Conservation (phyloP, 2,888 invertebrate genomes). For the Ormia ochracea region DNA sequence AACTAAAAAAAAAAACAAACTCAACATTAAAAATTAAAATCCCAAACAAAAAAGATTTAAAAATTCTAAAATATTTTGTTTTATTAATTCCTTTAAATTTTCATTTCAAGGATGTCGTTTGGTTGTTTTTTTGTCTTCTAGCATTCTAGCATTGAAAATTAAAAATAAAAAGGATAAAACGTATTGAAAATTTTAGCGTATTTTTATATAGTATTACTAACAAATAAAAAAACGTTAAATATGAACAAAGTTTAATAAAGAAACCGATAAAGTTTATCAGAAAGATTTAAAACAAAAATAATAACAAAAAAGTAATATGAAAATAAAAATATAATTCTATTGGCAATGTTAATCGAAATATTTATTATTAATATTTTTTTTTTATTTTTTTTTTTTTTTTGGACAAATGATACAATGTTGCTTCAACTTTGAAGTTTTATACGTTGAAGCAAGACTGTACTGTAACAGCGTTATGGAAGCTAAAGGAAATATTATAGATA, state of each 20-base stretch:
- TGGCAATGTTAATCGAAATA: slow-evolving; percentile 53
- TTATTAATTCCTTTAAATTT: slow-evolving; percentile 28
- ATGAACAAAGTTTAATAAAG: slow-evolving; percentile 58
- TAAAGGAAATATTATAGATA: too few relatives aligned
- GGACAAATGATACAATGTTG: neutral
- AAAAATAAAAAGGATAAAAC: slow-evolving; percentile 13
- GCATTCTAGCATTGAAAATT: slow-evolving; percentile 26
- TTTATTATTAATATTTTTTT: slow-evolving; percentile 32
- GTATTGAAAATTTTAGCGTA: slow-evolving; percentile 55
- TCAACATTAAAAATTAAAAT: slow-evolving; percentile 48
- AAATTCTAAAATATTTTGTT: slow-evolving; percentile 45
- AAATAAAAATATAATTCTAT: slow-evolving; percentile 32
- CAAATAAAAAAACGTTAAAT: slow-evolving; percentile 55
- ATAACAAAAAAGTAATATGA: slow-evolving; percentile 7
- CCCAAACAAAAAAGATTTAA: slow-evolving; percentile 43
- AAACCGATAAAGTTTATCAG: slow-evolving; percentile 2
- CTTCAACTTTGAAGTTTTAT: too few relatives aligned
- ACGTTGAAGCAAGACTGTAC: too few relatives aligned
- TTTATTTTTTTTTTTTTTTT: neutral
- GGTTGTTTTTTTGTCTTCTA: slow-evolving; percentile 40
- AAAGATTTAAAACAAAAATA: slow-evolving; percentile 20
- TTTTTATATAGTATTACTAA: slow-evolving; percentile 60
- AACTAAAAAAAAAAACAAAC: slow-evolving; percentile 35
- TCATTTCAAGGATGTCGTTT: slow-evolving; percentile 28
- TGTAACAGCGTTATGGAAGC: too few relatives aligned